Evolutionary conservation across 2,888 invertebrate genomes (phyloP).

Genomic region (Monochamus alternatus): DNA sequence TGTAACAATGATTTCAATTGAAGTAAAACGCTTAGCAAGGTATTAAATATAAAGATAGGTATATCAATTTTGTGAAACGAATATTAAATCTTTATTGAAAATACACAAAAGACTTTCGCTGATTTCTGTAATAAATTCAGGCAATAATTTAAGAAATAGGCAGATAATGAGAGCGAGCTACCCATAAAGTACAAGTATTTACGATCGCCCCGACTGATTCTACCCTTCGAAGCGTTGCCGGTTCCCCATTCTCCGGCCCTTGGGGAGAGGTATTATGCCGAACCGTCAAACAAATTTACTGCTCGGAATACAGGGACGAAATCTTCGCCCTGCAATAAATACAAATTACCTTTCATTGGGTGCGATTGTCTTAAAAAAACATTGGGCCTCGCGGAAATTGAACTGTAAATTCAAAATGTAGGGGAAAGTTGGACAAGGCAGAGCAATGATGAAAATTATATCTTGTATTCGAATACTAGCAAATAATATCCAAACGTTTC

Average conservation of each 20-base stretch:
- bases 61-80: no score
- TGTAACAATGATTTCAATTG: no score
- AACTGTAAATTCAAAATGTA: neutral
- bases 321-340: conserved; percentile 2
- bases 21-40: no score
- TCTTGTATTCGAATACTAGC: no score
- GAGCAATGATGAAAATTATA: no score
- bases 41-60: no score
- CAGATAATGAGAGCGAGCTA: neutral
- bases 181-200: conserved; percentile 6
- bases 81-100: no score
- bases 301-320: conserved; percentile 5
- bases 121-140: neutral
- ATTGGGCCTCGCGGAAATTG: neutral
- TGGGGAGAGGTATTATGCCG: neutral
- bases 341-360: conserved; percentile 4
- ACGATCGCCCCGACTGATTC: neutral
- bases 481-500: no score
- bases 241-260: neutral
- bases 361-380: neutral
- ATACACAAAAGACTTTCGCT: neutral
- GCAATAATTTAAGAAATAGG: neutral
- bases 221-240: neutral
- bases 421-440: no score
- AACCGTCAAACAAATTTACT: conserved; percentile 13